Evolutionary conservation across 2,888 invertebrate genomes (phyloP).

Genomic region (Syrista parreyssii): DNA sequence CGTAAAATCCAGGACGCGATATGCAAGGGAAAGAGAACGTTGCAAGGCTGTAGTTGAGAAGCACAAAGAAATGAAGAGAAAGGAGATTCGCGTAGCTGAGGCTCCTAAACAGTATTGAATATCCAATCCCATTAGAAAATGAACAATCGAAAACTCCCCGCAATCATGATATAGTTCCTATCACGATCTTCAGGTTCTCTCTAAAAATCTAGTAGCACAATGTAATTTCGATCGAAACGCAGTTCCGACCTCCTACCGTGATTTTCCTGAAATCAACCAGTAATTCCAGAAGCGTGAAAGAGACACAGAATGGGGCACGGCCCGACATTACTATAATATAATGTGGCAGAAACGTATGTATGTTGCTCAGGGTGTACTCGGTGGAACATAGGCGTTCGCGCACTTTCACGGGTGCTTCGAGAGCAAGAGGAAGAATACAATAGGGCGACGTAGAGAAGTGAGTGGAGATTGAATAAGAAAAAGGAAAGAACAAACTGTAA

Average conservation of each 20-base stretch:
- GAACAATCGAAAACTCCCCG: not conserved
- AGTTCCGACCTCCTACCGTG: not conserved
- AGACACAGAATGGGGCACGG: not conserved
- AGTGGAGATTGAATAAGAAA: not conserved
- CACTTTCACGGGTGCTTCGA: not conserved
- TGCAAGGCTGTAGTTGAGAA: not conserved
- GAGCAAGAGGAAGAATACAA: not conserved
- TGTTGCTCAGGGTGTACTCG: not conserved
- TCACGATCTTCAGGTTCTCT: not conserved
- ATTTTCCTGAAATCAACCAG: not conserved
- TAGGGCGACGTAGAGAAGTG: not conserved
- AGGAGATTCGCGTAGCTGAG: not conserved
- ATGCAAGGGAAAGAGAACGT: not conserved
- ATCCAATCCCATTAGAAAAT: not conserved
- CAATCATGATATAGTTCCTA: not conserved
- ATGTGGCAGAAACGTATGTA: not conserved
- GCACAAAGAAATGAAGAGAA: not conserved
- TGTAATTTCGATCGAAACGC: not conserved
- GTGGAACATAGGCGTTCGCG: not conserved
- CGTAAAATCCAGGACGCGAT: not conserved
- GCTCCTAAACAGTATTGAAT: not conserved
- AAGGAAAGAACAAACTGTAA: not conserved
- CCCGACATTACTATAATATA: not conserved
- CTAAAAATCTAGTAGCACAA: not conserved
- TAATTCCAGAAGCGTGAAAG: not conserved